Evolutionary conservation across 2,888 invertebrate genomes (phyloP).

Genomic region (Amphimallon solstitiale): DNA sequence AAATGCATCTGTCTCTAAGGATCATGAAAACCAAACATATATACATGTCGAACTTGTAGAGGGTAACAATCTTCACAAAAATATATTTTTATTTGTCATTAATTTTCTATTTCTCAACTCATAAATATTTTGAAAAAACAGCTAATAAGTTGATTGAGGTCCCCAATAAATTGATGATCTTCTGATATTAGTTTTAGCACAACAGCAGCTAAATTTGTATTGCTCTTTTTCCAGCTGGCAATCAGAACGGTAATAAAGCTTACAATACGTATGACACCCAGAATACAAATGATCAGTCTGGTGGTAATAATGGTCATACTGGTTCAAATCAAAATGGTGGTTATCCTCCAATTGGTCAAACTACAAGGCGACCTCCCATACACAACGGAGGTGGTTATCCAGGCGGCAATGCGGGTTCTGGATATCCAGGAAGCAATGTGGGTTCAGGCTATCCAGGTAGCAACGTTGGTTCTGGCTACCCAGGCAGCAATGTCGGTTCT

Average conservation of each 20-base stretch:
- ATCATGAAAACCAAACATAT: too few species aligned
- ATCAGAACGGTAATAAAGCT: constrained; percentile 30
- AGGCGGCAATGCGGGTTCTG: constrained; percentile 48
- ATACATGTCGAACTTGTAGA: too few species aligned
- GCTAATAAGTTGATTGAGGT: too few species aligned
- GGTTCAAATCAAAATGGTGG: constrained; percentile 34
- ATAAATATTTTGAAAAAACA: too few species aligned
- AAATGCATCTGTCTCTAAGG: too few species aligned
- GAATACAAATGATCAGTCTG: constrained; percentile 24
- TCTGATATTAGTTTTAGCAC: too few species aligned
- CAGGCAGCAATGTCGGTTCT: constrained; percentile 43
- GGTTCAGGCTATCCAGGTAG: constrained; percentile 58
- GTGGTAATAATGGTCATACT: too few species aligned
- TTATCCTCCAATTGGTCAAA: constrained; percentile 56
- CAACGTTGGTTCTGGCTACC: constrained; percentile 33
- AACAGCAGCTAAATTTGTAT: too few species aligned
- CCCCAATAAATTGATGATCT: too few species aligned
- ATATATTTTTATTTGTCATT: too few species aligned
- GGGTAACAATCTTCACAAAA: too few species aligned
- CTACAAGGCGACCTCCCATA: constrained; percentile 54
- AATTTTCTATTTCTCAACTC: too few species aligned
- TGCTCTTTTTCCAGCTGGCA: constrained; percentile 22
- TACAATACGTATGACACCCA: constrained; percentile 29
- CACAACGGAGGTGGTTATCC: constrained; percentile 46
- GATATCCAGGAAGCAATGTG: constrained; percentile 57